phyloP scores from a whole-genome alignment of 2,113 vertebrate genomes.

The Euleptes europaea region DNA sequence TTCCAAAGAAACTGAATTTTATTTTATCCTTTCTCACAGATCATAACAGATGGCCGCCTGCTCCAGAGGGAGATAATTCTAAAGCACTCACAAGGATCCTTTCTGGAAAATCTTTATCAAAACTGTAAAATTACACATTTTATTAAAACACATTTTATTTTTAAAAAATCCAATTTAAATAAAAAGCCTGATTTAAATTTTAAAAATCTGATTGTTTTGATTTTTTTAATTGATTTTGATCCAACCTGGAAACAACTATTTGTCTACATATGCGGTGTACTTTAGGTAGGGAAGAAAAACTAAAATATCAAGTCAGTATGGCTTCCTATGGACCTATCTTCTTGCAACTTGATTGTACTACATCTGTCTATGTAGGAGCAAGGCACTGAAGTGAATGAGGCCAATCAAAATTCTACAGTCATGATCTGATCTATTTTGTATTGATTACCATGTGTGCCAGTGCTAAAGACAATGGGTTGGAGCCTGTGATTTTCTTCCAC shows the following conservation, averaged over 20 bases:
- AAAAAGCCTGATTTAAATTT: too few relatives aligned
- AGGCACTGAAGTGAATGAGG: not conserved
- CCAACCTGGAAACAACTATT: not conserved
- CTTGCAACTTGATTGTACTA: not conserved
- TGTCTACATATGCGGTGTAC: not conserved
- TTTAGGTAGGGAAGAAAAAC: not conserved
- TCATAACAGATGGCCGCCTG: slow-evolving; percentile 81
- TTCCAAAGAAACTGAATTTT: not conserved
- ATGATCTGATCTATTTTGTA: not conserved
- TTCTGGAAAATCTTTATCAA: slow-evolving; percentile 53
- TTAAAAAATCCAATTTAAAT: too few relatives aligned
- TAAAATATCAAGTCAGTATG: not conserved
- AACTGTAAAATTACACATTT: slow-evolving; percentile 63
- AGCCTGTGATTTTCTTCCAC: too few relatives aligned
- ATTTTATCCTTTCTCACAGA: slow-evolving; percentile 69
- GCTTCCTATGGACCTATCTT: not conserved
- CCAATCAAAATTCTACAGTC: not conserved
- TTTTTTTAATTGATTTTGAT: too few relatives aligned
- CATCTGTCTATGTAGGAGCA: not conserved
- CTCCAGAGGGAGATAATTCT: slow-evolving; percentile 83
- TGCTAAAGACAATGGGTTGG: not conserved
- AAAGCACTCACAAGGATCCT: slow-evolving; percentile 75
- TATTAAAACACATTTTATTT: too few relatives aligned
- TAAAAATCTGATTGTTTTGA: too few relatives aligned
- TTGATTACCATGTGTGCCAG: not conserved